A percentile compares a stretch with the other conserved stretches of the same genome.
These are phyloP conservation scores for Andrena haemorrhoa DNA, from an alignment of 2,888 invertebrate species.

Conservation along the genomic window DNA sequence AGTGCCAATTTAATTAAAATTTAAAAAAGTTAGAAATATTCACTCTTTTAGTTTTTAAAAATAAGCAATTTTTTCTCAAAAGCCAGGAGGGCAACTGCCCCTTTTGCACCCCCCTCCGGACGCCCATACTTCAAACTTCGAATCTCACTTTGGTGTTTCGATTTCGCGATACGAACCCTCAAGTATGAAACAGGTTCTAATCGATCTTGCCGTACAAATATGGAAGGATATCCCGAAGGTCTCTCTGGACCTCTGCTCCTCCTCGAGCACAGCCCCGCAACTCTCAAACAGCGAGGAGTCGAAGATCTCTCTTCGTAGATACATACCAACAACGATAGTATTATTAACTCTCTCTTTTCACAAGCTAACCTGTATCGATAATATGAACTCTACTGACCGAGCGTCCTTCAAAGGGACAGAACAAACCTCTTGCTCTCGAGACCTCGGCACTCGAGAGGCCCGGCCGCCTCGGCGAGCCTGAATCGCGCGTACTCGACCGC, in stretches of 20 bases:
- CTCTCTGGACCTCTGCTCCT: neutral
- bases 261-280: neutral
- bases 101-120: too few relatives aligned
- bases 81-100: too few relatives aligned
- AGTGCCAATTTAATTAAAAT: too few relatives aligned
- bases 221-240: neutral
- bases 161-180: neutral
- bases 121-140: neutral
- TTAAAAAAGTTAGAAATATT: too few relatives aligned
- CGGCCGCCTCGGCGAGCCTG: slow-evolving; percentile 23
- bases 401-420: neutral
- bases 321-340: neutral
- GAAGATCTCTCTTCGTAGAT: neutral
- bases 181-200: too few relatives aligned
- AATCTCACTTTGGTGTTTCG: slow-evolving; percentile 1
- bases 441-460: slow-evolving; percentile 1
- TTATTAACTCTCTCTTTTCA: neutral
- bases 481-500: slow-evolving; percentile 6
- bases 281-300: neutral
- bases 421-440: slow-evolving; percentile 14
- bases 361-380: slow-evolving; percentile 25
- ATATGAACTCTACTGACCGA: slow-evolving; percentile 9
- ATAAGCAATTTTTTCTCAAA: too few relatives aligned
- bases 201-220: neutral
- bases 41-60: too few relatives aligned